Evolutionary conservation across 2,888 invertebrate species (phyloP).

Genomic region (Morinoia aosen): DNA sequence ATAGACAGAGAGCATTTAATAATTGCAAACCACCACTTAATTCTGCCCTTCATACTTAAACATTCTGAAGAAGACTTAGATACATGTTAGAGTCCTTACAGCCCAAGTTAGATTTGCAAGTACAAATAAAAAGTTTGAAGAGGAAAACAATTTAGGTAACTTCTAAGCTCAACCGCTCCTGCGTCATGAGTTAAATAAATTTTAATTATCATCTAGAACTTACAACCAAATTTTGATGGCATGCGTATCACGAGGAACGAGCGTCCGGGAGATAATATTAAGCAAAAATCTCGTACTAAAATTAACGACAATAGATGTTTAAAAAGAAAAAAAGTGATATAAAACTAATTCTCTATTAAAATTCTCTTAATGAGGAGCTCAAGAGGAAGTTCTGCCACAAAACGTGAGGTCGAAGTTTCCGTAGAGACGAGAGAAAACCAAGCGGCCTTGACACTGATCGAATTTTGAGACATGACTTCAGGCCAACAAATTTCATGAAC

Average conservation of each 20-base stretch:
- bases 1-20: not conserved
- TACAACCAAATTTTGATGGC: not conserved
- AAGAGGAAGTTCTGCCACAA: not conserved
- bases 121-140: not conserved
- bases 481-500: not conserved
- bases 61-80: not conserved
- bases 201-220: not conserved
- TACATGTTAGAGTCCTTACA: not conserved
- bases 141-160: not conserved
- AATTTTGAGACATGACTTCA: not conserved
- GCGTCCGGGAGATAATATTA: too few species aligned
- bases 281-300: not conserved
- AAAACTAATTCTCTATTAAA: not conserved
- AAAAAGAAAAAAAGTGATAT: not conserved
- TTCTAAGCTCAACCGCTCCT: not conserved
- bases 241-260: too few species aligned
- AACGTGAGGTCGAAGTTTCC: constrained; percentile 10
- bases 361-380: not conserved
- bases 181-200: not conserved
- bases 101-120: not conserved
- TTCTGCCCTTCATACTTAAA: not conserved
- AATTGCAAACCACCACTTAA: not conserved
- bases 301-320: not conserved
- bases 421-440: not conserved
- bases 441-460: constrained; percentile 27